A percentile compares a stretch with the other conserved stretches of the same genome.
phyloP scores from a whole-genome alignment of 53 echinoderm and acorn worm species.

The Holothuria scabra region DNA sequence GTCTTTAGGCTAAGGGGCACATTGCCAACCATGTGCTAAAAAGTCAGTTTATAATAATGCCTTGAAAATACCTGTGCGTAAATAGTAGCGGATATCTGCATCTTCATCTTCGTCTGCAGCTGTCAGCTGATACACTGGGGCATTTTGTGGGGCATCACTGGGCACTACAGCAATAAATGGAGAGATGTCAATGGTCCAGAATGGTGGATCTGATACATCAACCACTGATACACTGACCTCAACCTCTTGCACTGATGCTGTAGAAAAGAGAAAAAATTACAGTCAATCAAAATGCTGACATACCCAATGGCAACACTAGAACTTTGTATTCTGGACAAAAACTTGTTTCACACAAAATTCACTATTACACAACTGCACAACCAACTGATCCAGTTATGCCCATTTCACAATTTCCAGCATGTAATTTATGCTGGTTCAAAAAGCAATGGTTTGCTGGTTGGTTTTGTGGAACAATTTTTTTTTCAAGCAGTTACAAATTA shows the following conservation, averaged over 20 bases:
- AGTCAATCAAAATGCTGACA: too few species aligned
- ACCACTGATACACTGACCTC: conserved; percentile 61
- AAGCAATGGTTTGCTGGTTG: too few species aligned
- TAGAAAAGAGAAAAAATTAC: conserved; percentile 2
- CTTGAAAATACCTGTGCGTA: conserved; percentile 83
- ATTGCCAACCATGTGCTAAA: neutral
- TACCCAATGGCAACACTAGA: too few species aligned
- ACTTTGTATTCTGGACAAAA: too few species aligned
- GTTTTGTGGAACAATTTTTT: too few species aligned
- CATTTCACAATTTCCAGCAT: too few species aligned
- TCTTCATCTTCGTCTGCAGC: conserved; percentile 76
- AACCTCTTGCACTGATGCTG: conserved; percentile 68
- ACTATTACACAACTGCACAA: too few species aligned
- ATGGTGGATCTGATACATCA: conserved; percentile 82
- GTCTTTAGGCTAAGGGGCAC: too few species aligned
- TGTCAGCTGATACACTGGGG: conserved; percentile 75
- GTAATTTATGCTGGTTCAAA: too few species aligned
- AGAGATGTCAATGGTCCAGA: conserved; percentile 73
- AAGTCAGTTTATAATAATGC: neutral
- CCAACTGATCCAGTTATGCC: too few species aligned
- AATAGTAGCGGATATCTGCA: conserved; percentile 60
- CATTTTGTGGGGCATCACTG: conserved; percentile 79
- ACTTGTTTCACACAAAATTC: too few species aligned
- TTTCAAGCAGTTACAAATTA: too few species aligned
- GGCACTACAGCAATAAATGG: conserved; percentile 89